Conservation (phyloP, 2,797 vertebrate genomes). For the Danio jaintianensis region DNA sequence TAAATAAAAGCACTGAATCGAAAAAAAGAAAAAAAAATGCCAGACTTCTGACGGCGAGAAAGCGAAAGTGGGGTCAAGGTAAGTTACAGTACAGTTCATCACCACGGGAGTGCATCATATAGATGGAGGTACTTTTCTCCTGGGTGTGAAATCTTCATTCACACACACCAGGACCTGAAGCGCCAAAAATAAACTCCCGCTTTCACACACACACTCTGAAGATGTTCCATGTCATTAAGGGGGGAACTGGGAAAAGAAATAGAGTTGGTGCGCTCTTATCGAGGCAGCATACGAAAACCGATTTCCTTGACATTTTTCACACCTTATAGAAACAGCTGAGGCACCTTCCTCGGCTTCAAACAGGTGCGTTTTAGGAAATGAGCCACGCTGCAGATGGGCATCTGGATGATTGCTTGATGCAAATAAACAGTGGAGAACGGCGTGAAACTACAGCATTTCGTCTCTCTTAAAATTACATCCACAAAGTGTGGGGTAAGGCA, state of each 20-base stretch:
- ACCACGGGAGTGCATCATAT: slow-evolving; percentile 38
- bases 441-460: slow-evolving; percentile 34
- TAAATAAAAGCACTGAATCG: neutral
- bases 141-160: slow-evolving; percentile 44
- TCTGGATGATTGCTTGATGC: slow-evolving; percentile 45
- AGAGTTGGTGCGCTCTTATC: slow-evolving; percentile 22
- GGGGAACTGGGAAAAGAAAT: slow-evolving; percentile 28
- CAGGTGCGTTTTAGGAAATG: slow-evolving; percentile 59
- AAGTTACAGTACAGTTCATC: slow-evolving; percentile 28
- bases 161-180: slow-evolving; percentile 21
- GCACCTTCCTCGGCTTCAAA: slow-evolving; percentile 34
- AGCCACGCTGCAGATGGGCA: slow-evolving; percentile 39
- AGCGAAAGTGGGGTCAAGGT: slow-evolving; percentile 12
- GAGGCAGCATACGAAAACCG: neutral
- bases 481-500: slow-evolving; percentile 40
- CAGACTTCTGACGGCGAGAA: neutral
- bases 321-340: slow-evolving; percentile 39
- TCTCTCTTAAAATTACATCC: slow-evolving; percentile 48
- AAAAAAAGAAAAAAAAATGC: neutral
- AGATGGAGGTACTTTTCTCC: slow-evolving; percentile 36
- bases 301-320: slow-evolving; percentile 32
- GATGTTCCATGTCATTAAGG: slow-evolving; percentile 42
- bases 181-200: slow-evolving; percentile 25
- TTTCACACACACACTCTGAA: slow-evolving; percentile 34
- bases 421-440: slow-evolving; percentile 44